Percentiles rank a stretch among this genome's conserved stretches.
Conservation (phyloP, 2,888 invertebrate genomes). For the Clanis bilineata region DNA sequence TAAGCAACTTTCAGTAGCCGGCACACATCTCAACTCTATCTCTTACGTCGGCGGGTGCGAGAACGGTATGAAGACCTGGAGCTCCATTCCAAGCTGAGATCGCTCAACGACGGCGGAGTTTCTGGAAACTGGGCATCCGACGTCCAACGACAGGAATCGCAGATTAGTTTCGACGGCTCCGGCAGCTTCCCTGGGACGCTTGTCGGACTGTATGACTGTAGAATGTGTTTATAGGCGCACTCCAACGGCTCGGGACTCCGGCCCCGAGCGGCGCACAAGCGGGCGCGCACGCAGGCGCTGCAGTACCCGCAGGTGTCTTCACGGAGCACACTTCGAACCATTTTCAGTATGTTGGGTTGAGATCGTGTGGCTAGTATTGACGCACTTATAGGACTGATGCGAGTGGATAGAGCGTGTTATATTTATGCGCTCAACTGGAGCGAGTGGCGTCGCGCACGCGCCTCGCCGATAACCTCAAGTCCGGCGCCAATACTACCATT, state of each 20-base stretch:
- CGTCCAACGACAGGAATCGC: conserved; percentile 75
- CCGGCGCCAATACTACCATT: conserved; percentile 62
- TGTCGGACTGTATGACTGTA: conserved; percentile 66
- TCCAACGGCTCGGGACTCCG: conserved; percentile 68
- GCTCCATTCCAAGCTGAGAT: conserved; percentile 74
- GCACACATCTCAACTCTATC: conserved; percentile 45
- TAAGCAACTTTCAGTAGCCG: conserved; percentile 26
- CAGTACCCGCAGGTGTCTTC: conserved; percentile 76
- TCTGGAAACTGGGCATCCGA: conserved; percentile 76
- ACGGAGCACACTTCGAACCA: conserved; percentile 62
- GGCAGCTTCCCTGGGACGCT: conserved; percentile 48
- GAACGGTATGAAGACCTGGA: conserved; percentile 63
- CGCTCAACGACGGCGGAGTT: conserved; percentile 70
- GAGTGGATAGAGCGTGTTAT: conserved; percentile 43
- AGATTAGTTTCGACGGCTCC: conserved; percentile 58
- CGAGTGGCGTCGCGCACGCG: conserved; percentile 73
- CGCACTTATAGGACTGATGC: conserved; percentile 57
- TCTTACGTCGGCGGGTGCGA: conserved; percentile 64
- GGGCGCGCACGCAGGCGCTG: conserved; percentile 69
- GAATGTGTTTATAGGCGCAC: conserved; percentile 77
- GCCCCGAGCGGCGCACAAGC: conserved; percentile 67
- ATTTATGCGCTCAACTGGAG: conserved; percentile 59
- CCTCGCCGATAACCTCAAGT: conserved; percentile 66
- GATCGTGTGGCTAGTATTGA: conserved; percentile 22
- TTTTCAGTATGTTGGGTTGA: conserved; percentile 38